Evolutionary conservation across 2,113 vertebrate species (phyloP), one percentile per base, ranked within the genome.

Genomic region (Phainopepla nitens): DNA sequence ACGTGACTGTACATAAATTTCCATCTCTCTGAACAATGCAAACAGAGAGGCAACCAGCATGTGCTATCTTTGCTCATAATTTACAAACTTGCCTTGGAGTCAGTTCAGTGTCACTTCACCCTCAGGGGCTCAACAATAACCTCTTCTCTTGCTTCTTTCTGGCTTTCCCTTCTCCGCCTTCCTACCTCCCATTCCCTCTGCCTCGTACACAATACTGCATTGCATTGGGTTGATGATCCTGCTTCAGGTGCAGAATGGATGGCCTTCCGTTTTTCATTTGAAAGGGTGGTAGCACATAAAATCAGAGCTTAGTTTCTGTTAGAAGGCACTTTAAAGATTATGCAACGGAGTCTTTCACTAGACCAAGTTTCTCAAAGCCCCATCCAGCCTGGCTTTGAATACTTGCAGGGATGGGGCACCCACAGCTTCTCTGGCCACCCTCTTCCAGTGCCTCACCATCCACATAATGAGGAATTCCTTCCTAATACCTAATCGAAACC

Each of bases 1-100:
- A 93, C 3, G 13, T 78, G 92, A 94, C 72, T 90, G 68, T 78
- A 96, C 82, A 87, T 78, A 94, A 93, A 94, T 94, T 96, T 82
- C 76, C 44, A 42, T 86, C 77, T 51, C 71, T 83, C 62, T 92
- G 85, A 95, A 88, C 71, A 90, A 83, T 45, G 51, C 82, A 73
- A 91, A 80, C 60, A 91, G 44, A 78, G 72, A 89, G 53, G 60
- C 75, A 90, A 91, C 77, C 66, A 88, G 78, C 66, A 60, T 35
- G 51, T 4, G 2, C 65, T 87, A 56, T 75, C 47, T 69, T 89
- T 71, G 64, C 61, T 89, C 49, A 71, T 89, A 94, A 81, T 87
- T 91, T 68, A 58, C 57, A 61, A 70, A 83, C 53, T 95, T 86
- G 68, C 25, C 69, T 78, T 57, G 51, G 62, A 93, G 56, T 90